These are phyloP conservation scores for Hydrotaea cyrtoneurina DNA, from an alignment of 2,888 invertebrate genomes.

Conservation along the genomic window DNA sequence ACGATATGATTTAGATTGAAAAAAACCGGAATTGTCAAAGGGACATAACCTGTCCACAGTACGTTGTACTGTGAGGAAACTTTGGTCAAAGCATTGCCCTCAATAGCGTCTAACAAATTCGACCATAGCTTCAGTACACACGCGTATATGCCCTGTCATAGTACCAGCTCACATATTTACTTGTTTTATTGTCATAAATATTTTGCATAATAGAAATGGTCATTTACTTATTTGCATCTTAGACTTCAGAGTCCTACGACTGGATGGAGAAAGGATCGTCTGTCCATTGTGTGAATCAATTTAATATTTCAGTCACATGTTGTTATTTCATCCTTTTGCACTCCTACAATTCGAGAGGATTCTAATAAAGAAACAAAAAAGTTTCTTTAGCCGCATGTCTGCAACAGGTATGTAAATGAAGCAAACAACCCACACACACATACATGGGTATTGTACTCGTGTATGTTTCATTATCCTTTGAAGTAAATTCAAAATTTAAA, in stretches of 20 bases:
- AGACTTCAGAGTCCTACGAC: conserved; percentile 25
- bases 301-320: conserved; percentile 66
- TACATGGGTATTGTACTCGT: neutral
- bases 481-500: too few species aligned
- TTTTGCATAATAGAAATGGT: conserved; percentile 61
- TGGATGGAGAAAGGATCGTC: conserved; percentile 7
- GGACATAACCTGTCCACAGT: too few species aligned
- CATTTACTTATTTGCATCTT: conserved; percentile 60
- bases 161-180: conserved; percentile 39
- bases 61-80: too few species aligned
- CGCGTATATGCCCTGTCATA: neutral
- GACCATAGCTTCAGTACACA: neutral
- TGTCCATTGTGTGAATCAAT: neutral
- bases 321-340: conserved; percentile 25
- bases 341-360: neutral
- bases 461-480: neutral
- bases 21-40: too few species aligned
- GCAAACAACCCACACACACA: neutral
- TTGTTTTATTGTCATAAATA: conserved; percentile 38
- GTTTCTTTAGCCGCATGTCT: neutral
- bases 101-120: neutral
- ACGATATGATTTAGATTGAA: too few species aligned
- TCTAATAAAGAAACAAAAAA: neutral
- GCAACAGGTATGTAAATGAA: conserved; percentile 39
- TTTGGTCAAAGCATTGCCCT: too few species aligned